Percentiles rank a stretch among this genome's conserved stretches.
phyloP scores from a whole-genome alignment of 2,113 vertebrate genomes.

The Gallinago media region DNA sequence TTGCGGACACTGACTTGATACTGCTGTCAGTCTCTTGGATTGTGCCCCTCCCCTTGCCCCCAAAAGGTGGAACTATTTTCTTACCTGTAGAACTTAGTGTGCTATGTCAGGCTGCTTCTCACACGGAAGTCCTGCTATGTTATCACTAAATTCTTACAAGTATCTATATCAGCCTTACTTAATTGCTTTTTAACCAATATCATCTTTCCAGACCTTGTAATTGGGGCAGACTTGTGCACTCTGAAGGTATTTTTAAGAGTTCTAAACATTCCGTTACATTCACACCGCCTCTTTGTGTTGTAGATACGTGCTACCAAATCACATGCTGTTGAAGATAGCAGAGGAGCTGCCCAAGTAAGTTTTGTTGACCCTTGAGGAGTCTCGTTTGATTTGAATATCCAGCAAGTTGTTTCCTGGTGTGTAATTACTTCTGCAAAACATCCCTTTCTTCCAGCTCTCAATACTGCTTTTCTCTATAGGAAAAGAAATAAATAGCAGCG shows the following conservation, averaged over 20 bases:
- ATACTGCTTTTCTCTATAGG: background rate
- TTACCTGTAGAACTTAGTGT: background rate
- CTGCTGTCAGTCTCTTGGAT: background rate
- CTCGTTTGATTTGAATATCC: background rate
- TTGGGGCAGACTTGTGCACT: background rate
- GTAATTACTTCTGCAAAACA: background rate
- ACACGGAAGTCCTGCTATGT: background rate
- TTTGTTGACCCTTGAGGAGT: background rate
- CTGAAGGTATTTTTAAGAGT: background rate
- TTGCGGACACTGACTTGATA: background rate
- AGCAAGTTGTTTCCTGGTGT: background rate
- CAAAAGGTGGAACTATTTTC: background rate
- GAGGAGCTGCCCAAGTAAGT: conserved; percentile 95
- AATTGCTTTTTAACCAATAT: background rate
- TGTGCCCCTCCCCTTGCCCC: background rate
- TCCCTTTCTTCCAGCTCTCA: background rate
- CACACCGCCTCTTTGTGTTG: background rate
- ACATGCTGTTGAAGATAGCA: conserved; percentile 94
- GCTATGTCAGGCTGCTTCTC: background rate
- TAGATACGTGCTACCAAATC: conserved; percentile 94
- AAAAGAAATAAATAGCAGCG: background rate
- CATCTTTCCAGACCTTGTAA: background rate
- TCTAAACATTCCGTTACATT: background rate
- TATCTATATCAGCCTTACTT: background rate
- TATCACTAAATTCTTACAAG: background rate